Conservation (phyloP, 2,113 vertebrate species). For the Heteronetta atricapilla region DNA sequence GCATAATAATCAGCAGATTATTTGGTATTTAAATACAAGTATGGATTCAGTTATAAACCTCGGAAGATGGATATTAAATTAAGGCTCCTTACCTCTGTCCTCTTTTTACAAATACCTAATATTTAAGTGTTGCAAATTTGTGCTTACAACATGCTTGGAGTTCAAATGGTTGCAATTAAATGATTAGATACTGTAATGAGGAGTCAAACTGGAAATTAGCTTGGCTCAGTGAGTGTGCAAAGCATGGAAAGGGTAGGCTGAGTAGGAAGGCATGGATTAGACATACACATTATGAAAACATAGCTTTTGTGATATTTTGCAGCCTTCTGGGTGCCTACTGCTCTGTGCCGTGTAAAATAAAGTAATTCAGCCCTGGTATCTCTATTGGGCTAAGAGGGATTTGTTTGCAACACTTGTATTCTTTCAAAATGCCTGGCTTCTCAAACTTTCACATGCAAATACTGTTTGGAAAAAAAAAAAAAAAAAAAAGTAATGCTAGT, state of each 20-base stretch:
- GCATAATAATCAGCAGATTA: conserved; percentile 81
- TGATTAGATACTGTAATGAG: conserved; percentile 38
- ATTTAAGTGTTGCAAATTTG: conserved; percentile 29
- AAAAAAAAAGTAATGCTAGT: neutral
- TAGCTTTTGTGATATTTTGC: conserved; percentile 39
- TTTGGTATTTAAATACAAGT: conserved; percentile 78
- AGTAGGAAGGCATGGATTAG: conserved; percentile 45
- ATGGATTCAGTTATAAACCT: conserved; percentile 72
- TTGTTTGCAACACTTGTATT: conserved; percentile 58
- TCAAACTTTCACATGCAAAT: conserved; percentile 51
- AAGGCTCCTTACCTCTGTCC: conserved; percentile 44
- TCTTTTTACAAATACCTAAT: conserved; percentile 44
- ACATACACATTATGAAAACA: conserved; percentile 53
- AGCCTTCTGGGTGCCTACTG: conserved; percentile 52
- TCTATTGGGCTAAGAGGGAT: conserved; percentile 28
- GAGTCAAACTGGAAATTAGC: conserved; percentile 31
- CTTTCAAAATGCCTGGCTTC: conserved; percentile 50
- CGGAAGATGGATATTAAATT: conserved; percentile 72
- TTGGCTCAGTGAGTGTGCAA: neutral
- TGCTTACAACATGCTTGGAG: conserved; percentile 6
- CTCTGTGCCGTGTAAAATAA: conserved; percentile 58
- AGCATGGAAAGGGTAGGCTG: neutral
- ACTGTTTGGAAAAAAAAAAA: neutral
- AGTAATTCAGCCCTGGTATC: neutral
- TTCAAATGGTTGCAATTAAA: conserved; percentile 42